Evolutionary conservation across 2,797 vertebrate genomes (phyloP).

Genomic region (Sebastes hubbsi): DNA sequence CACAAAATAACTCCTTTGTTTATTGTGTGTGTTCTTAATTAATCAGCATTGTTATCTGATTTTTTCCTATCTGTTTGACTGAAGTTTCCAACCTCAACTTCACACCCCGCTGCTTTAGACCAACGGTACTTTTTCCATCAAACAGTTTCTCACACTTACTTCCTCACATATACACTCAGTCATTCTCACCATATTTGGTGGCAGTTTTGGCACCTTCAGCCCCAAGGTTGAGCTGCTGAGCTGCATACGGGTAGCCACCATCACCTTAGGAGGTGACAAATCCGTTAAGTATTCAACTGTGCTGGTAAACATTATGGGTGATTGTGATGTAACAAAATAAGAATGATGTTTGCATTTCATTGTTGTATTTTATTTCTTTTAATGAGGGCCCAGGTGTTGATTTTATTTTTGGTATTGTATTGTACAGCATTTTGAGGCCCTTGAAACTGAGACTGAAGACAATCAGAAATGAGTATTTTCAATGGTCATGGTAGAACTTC

Average conservation of each 20-base stretch:
- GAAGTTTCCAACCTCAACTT: background rate
- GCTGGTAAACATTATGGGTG: background rate
- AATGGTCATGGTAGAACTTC: background rate
- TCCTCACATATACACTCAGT: background rate
- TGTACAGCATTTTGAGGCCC: background rate
- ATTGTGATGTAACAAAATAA: background rate
- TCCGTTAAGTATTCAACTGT: background rate
- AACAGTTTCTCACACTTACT: background rate
- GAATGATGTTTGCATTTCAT: background rate
- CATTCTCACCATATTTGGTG: conserved; percentile 79
- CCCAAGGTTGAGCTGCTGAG: conserved; percentile 72
- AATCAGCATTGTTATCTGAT: background rate
- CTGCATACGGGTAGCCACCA: conserved; percentile 69
- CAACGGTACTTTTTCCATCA: background rate
- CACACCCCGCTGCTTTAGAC: background rate
- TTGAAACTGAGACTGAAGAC: background rate
- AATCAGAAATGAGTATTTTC: too few relatives aligned
- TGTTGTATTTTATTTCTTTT: background rate
- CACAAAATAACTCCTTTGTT: background rate
- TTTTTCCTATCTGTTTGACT: background rate
- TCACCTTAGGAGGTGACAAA: conserved; percentile 61
- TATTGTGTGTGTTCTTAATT: background rate
- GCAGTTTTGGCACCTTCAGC: conserved; percentile 73
- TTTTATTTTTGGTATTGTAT: background rate
- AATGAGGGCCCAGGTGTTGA: background rate